Conservation (phyloP, 2,797 vertebrate genomes). For the Sebastes variabilis region DNA sequence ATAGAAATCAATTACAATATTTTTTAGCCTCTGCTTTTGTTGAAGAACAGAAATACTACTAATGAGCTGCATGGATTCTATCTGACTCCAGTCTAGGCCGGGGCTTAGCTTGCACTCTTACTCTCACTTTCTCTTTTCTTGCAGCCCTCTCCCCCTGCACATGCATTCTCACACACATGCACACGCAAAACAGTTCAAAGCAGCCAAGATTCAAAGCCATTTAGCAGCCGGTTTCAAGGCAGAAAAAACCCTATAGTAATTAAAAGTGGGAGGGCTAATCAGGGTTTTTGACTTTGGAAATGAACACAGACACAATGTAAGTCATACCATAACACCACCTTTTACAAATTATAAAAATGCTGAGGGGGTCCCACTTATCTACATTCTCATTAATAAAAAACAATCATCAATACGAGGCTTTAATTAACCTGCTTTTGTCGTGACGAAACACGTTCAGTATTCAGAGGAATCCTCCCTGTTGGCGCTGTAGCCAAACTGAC, state of each 20-base stretch:
- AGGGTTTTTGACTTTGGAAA: conserved; percentile 43
- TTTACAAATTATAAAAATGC: conserved; percentile 19
- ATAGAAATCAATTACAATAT: conserved; percentile 66
- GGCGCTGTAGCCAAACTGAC: neutral
- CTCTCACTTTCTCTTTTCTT: conserved; percentile 1
- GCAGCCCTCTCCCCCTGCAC: conserved; percentile 2
- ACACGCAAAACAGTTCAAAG: conserved; percentile 26
- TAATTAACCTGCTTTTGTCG: conserved; percentile 53
- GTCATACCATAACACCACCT: conserved; percentile 9
- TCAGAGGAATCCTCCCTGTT: conserved; percentile 8
- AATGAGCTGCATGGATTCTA: conserved; percentile 71
- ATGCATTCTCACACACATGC: neutral
- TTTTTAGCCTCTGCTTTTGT: conserved; percentile 57
- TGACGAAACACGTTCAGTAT: conserved; percentile 14
- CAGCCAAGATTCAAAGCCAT: conserved; percentile 31
- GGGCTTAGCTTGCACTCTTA: conserved; percentile 25
- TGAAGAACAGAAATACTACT: conserved; percentile 56
- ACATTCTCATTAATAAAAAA: conserved; percentile 46
- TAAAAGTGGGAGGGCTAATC: conserved; percentile 45
- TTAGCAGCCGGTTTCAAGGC: conserved; percentile 20
- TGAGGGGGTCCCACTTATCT: conserved; percentile 38
- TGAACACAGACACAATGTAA: conserved; percentile 20
- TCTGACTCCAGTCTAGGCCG: conserved; percentile 45
- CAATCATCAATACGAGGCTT: conserved; percentile 39
- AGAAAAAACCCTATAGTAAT: conserved; percentile 4